Evolutionary conservation across 1,140 invertebrate species (phyloP), one percentile per base, ranked within the genome.

Genomic region (Sitobion miscanthi): DNA sequence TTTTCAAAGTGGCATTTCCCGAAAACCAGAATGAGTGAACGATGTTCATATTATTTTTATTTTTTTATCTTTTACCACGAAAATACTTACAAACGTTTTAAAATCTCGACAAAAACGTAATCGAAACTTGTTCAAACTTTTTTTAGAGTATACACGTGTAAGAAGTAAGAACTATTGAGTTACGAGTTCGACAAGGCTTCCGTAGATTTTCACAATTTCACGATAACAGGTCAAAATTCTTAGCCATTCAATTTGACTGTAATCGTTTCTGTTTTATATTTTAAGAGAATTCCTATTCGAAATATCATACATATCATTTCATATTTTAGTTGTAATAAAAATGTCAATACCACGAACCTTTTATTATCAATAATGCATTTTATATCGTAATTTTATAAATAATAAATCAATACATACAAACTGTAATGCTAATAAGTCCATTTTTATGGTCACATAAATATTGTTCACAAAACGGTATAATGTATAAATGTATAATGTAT

Each of bases 251-350:
- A 77, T 77, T 77, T 17, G n/a, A n/a, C 62, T 4, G 62, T 77
- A 77, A 77, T 77, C 62, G 62, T 77, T 77, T 77, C 62, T 77
- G 62, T 77, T 77, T 77, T 77, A n/a, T 77, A 77, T n/a, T 85
- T 42, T 85, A 42, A 85, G 38, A 30, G 23, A 85, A 85, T 85
- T 85, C 42, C 9, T 85, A 45, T 38, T 42, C 7, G 42, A 42
- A 87, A 47, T 87, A 47, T 11, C 25, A 47, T n/a, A 47, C 45
- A 17, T 87, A n/a, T 45, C 14, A 47, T 47, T 87, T 87, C 30
- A 49, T 87, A 87, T 87, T 87, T 87, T 87, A 47, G 49, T 49
- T 47, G 45, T n/a, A 87, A 87, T 87, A 87, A 87, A 87, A 87
- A 87, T 45, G 42, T 87, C 42, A 47, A 30, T 30, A 85, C 45